These are phyloP conservation scores for Meteorus sp. DNA, from an alignment of 1,140 invertebrate species.

Conservation along the genomic window DNA sequence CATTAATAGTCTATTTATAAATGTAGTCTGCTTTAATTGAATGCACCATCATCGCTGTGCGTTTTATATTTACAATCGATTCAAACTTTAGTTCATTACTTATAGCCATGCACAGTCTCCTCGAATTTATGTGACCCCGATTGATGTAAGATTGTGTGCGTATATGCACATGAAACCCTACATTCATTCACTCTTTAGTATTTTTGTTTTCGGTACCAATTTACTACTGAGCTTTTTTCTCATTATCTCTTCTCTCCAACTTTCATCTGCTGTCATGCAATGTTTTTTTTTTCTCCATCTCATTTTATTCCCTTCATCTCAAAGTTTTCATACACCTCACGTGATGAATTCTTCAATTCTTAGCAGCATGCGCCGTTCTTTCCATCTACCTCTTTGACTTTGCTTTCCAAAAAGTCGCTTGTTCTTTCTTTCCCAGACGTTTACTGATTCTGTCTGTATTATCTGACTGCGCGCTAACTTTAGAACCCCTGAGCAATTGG, in stretches of 20 bases:
- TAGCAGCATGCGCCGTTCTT: too few species aligned
- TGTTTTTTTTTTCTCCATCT: neutral
- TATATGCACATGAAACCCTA: neutral
- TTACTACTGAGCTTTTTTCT: neutral
- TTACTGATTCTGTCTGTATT: slow-evolving; percentile 22
- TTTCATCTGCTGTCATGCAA: neutral
- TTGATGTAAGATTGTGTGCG: slow-evolving; percentile 25
- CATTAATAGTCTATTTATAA: too few species aligned
- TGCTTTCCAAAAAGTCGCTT: too few species aligned
- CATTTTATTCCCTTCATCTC: too few species aligned
- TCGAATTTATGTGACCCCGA: slow-evolving; percentile 17
- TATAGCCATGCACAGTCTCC: too few species aligned
- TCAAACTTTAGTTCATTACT: too few species aligned
- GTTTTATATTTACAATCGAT: too few species aligned
- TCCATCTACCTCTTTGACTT: neutral
- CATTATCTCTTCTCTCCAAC: neutral
- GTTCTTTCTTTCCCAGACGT: neutral
- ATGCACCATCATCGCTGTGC: neutral
- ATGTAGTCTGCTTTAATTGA: too few species aligned
- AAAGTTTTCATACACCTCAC: too few species aligned
- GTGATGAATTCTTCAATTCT: too few species aligned
- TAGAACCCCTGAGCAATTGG: slow-evolving; percentile 39
- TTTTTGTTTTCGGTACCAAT: neutral
- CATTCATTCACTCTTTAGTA: neutral
- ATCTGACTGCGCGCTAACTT: slow-evolving; percentile 33